Evolutionary conservation across 2,113 vertebrate genomes (phyloP).

Genomic region (Equus przewalskii): DNA sequence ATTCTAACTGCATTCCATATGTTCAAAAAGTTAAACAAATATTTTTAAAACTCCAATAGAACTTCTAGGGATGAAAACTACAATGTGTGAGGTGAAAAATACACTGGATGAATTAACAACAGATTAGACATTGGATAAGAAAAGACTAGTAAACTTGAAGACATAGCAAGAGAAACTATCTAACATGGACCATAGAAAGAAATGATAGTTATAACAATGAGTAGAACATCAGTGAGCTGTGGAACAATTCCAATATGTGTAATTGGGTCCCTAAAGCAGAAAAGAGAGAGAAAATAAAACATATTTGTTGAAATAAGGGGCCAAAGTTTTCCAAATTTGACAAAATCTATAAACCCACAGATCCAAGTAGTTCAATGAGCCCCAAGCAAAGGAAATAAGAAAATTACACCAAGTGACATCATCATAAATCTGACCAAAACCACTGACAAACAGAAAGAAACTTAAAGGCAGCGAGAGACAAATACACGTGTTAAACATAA

Average conservation of each 20-base stretch:
- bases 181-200: not conserved
- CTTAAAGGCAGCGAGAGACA: not conserved
- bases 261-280: not conserved
- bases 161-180: not conserved
- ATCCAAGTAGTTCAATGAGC: not conserved
- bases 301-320: not conserved
- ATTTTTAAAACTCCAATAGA: not conserved
- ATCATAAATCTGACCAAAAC: conserved; percentile 15
- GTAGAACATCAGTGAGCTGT: not conserved
- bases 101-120: not conserved
- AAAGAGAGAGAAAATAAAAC: not conserved
- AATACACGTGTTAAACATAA: not conserved
- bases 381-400: not conserved
- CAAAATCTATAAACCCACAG: not conserved
- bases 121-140: not conserved
- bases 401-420: not conserved
- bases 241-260: not conserved
- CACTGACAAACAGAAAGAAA: not conserved
- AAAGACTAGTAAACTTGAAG: conserved; percentile 14
- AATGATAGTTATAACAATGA: not conserved
- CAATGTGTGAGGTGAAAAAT: not conserved
- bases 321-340: conserved; percentile 7
- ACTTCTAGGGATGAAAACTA: conserved; percentile 9
- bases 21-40: not conserved
- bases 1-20: not conserved